A percentile compares a stretch with the other conserved stretches of the same genome.
phyloP scores from a whole-genome alignment of 1,140 invertebrate species.

The Ganaspis sp. region DNA sequence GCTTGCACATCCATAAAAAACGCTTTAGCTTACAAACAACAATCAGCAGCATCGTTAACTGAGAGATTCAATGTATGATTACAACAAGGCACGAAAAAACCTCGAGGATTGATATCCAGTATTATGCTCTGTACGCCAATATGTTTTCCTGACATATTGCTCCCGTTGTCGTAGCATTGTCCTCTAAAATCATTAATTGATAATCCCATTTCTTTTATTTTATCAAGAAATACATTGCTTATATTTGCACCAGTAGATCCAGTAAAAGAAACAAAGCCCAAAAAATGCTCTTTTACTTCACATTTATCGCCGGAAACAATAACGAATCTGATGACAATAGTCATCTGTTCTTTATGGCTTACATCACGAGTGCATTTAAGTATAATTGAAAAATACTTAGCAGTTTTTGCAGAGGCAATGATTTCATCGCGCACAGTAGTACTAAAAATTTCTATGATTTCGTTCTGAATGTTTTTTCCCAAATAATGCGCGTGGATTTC shows the following conservation, averaged over 20 bases:
- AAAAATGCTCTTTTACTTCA: not conserved
- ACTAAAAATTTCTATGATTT: constrained; percentile 45
- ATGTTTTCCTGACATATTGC: constrained; percentile 61
- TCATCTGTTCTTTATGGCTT: not conserved
- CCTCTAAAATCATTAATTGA: constrained; percentile 56
- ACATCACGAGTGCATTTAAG: not conserved
- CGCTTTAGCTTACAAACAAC: constrained; percentile 14
- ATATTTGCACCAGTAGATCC: constrained; percentile 34
- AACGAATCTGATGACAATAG: not conserved
- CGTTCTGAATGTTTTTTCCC: constrained; percentile 52
- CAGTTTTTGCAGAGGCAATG: not conserved
- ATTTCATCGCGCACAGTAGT: not conserved
- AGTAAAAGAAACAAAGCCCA: not conserved
- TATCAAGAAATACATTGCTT: constrained; percentile 44
- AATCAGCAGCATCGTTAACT: constrained; percentile 34
- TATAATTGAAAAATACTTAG: not conserved
- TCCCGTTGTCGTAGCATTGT: constrained; percentile 65
- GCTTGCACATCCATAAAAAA: constrained; percentile 37
- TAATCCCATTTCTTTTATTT: constrained; percentile 33
- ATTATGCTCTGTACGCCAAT: constrained; percentile 50
- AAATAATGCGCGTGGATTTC: constrained; percentile 47
- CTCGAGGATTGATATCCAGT: constrained; percentile 46
- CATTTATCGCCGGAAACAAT: not conserved
- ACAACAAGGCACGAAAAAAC: constrained; percentile 39
- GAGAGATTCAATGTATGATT: constrained; percentile 33